Percentiles rank a stretch among this genome's conserved stretches.
These are phyloP conservation scores for Lagria hirta DNA, from an alignment of 2,888 invertebrate species.

Conservation along the genomic window DNA sequence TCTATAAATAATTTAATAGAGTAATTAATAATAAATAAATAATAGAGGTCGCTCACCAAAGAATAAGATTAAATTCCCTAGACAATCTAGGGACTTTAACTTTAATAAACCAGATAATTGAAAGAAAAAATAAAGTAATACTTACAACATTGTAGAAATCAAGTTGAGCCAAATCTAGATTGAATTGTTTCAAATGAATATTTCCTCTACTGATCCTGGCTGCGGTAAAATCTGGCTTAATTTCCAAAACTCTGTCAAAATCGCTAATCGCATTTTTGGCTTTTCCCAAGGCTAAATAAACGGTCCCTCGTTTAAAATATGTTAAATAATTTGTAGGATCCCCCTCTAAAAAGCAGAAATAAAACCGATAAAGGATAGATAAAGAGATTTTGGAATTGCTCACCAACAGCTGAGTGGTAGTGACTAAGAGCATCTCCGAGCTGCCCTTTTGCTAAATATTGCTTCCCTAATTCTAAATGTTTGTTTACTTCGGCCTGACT, in stretches of 20 bases:
- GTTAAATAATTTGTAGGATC: slow-evolving; percentile 96
- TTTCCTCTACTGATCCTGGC: slow-evolving; percentile 78
- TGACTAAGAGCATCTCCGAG: slow-evolving; percentile 94
- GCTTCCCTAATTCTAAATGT: slow-evolving; percentile 91
- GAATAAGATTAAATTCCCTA: too few relatives aligned
- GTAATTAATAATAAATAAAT: too few relatives aligned
- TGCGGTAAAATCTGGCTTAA: slow-evolving; percentile 93
- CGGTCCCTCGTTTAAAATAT: slow-evolving; percentile 93
- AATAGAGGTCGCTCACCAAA: too few relatives aligned
- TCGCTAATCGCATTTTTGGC: slow-evolving; percentile 94
- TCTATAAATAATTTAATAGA: too few relatives aligned
- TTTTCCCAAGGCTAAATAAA: slow-evolving; percentile 93
- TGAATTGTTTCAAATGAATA: slow-evolving; percentile 87
- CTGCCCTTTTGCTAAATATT: slow-evolving; percentile 89
- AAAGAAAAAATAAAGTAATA: too few relatives aligned
- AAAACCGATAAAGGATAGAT: too few relatives aligned
- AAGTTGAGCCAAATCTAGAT: slow-evolving; percentile 75
- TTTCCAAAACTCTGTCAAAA: slow-evolving; percentile 85
- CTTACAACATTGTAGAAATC: slow-evolving; percentile 87
- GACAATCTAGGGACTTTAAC: too few relatives aligned
- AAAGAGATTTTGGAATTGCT: slow-evolving; percentile 53
- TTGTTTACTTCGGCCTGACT: slow-evolving; percentile 81
- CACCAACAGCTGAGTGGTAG: slow-evolving; percentile 96
- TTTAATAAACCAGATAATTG: too few relatives aligned
- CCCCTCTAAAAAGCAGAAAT: slow-evolving; percentile 68